phyloP scores from a whole-genome alignment of 2,888 invertebrate genomes.

The Busseola fusca region DNA sequence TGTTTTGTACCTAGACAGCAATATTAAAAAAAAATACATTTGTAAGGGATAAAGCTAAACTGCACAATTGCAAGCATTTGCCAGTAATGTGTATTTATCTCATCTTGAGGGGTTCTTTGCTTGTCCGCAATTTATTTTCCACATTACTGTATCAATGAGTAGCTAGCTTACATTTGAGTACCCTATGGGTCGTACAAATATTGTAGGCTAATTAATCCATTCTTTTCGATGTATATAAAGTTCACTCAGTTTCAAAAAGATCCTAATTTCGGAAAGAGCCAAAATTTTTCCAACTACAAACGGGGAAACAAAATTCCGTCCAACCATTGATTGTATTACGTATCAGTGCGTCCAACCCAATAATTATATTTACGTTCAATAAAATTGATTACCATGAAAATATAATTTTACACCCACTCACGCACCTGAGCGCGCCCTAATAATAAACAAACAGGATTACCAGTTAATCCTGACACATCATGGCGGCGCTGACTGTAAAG shows the following conservation, averaged over 20 bases:
- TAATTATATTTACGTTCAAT: conserved; percentile 17
- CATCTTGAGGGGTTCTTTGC: background rate
- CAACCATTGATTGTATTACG: background rate
- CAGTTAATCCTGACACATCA: conserved; percentile 14
- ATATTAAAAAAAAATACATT: too few species aligned
- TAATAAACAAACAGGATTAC: conserved; percentile 30
- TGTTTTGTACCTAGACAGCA: too few species aligned
- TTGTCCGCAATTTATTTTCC: background rate
- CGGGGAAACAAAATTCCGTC: conserved; percentile 11
- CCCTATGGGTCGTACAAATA: background rate
- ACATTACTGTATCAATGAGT: background rate
- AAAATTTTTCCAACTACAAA: background rate
- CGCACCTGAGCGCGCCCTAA: conserved; percentile 15
- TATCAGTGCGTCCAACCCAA: conserved; percentile 5
- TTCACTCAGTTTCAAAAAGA: too few species aligned
- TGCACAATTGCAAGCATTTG: too few species aligned
- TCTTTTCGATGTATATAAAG: background rate
- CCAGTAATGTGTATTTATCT: too few species aligned
- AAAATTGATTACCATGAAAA: conserved; percentile 33
- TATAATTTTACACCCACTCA: conserved; percentile 24
- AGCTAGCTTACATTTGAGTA: background rate
- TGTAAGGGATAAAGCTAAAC: too few species aligned
- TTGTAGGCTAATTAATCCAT: background rate
- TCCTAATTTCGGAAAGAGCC: too few species aligned
- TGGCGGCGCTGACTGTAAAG: background rate